Percentiles rank a stretch among this genome's conserved stretches.
Conservation (phyloP, 2,113 vertebrate species). For the Sapajus apella region DNA sequence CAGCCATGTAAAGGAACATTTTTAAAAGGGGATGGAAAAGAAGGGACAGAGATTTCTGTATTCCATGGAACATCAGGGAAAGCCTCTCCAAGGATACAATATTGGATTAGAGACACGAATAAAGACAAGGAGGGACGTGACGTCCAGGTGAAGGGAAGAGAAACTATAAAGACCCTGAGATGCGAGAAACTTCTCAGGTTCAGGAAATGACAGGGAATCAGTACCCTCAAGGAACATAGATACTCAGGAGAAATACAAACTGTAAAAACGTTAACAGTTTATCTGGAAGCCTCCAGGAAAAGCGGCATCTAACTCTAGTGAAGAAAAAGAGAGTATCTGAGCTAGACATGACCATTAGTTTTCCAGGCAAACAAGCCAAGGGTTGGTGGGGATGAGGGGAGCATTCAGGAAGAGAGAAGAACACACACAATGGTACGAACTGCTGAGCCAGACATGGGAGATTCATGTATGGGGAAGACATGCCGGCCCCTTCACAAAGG, state of each 20-base stretch:
- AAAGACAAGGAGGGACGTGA: not conserved
- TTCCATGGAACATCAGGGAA: not conserved
- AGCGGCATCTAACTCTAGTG: not conserved
- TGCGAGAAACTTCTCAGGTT: not conserved
- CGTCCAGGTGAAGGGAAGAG: not conserved
- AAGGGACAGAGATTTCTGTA: not conserved
- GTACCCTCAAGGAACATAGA: not conserved
- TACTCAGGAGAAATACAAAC: not conserved
- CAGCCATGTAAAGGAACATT: not conserved
- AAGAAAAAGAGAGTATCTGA: not conserved
- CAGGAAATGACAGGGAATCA: not conserved
- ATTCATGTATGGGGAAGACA: no score
- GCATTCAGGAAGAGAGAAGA: not conserved
- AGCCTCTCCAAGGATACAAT: not conserved
- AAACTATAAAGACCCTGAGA: not conserved
- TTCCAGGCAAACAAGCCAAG: not conserved
- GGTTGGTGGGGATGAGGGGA: not conserved
- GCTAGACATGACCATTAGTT: not conserved
- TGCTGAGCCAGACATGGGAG: not conserved
- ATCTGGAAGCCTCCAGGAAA: not conserved
- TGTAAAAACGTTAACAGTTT: not conserved
- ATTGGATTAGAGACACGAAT: not conserved
- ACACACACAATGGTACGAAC: fast-evolving
- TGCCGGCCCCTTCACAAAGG: not conserved
- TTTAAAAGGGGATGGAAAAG: not conserved